A percentile compares a stretch with the other conserved stretches of the same genome.
Evolutionary conservation across 1,140 invertebrate genomes (phyloP).

Genomic region (Dreissena rostriformis): DNA sequence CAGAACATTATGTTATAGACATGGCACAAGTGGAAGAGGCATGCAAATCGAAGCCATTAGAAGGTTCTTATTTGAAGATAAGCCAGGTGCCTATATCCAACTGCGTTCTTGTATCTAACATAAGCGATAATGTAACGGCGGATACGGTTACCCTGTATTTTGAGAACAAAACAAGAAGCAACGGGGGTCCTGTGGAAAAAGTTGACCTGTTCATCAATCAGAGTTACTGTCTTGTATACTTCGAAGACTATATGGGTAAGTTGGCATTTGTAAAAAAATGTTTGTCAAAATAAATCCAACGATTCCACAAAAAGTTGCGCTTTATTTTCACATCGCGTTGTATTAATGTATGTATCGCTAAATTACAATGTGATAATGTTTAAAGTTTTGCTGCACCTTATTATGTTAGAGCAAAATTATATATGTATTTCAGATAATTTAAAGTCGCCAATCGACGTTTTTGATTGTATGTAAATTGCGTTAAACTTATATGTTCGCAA

Average conservation of each 20-base stretch:
- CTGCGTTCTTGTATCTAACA: conserved; percentile 44
- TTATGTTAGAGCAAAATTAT: neutral
- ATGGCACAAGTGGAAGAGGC: conserved; percentile 5
- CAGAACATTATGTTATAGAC: conserved; percentile 1
- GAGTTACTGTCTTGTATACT: conserved; percentile 42
- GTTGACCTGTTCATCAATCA: conserved; percentile 17
- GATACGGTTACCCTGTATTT: conserved; percentile 51
- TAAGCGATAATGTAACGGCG: conserved; percentile 18
- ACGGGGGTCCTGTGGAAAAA: conserved; percentile 39
- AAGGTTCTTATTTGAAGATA: conserved; percentile 23
- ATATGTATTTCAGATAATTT: no score
- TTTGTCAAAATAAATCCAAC: neutral
- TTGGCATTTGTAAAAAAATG: neutral
- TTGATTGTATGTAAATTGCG: no score
- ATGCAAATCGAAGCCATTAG: conserved; percentile 1
- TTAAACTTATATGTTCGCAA: no score
- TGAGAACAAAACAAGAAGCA: conserved; percentile 31
- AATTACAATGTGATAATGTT: neutral
- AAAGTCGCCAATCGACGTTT: no score
- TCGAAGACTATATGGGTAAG: conserved; percentile 35
- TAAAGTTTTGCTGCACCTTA: neutral
- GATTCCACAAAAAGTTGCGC: neutral
- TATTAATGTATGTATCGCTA: neutral
- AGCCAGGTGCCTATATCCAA: conserved; percentile 26
- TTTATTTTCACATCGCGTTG: neutral